Evolutionary conservation across 2,797 vertebrate genomes (phyloP).

Genomic region (Manis pentadactyla): DNA sequence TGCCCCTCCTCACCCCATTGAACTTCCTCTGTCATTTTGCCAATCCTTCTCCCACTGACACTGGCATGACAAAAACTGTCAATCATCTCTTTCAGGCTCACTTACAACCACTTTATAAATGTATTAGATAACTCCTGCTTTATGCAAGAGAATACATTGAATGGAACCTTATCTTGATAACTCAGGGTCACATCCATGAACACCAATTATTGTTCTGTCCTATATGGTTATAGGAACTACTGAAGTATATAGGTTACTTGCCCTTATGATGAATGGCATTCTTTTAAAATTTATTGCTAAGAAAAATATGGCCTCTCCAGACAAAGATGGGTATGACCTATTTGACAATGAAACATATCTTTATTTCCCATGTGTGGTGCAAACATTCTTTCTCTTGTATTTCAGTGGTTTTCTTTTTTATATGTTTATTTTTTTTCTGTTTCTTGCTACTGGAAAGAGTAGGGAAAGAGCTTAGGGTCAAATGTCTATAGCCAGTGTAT

Average conservation of each 20-base stretch:
- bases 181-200: constrained; percentile 36
- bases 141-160: constrained; percentile 69
- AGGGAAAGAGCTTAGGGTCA: not conserved
- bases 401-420: not conserved
- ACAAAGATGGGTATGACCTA: not conserved
- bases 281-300: constrained; percentile 31
- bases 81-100: constrained; percentile 63
- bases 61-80: constrained; percentile 64
- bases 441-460: not conserved
- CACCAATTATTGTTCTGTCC: constrained; percentile 58
- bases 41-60: constrained; percentile 61
- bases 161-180: not conserved
- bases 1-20: not conserved
- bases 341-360: constrained; percentile 32
- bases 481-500: not conserved
- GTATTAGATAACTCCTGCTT: constrained; percentile 51
- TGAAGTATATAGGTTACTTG: constrained; percentile 17
- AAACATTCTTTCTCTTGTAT: not conserved
- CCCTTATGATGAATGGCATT: constrained; percentile 38
- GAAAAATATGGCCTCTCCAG: constrained; percentile 18
- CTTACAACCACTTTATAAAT: constrained; percentile 42
- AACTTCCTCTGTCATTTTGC: constrained; percentile 47
- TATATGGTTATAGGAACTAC: not conserved
- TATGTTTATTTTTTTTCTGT: not conserved
- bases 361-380: not conserved